Evolutionary conservation across 2,888 invertebrate species (phyloP).

Genomic region (Andrena flavipes): DNA sequence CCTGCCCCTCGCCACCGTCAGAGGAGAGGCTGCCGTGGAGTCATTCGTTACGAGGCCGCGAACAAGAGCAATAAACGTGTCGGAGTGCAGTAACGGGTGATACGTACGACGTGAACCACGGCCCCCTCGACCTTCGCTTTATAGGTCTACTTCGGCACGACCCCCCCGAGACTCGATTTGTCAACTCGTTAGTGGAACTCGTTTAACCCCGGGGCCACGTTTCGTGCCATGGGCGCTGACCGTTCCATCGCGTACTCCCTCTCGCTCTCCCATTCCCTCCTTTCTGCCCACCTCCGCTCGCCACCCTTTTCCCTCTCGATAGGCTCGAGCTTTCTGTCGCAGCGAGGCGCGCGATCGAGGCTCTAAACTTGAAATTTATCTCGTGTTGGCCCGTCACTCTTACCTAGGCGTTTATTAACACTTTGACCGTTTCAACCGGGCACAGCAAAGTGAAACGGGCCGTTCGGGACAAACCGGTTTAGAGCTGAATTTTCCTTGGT

Average conservation of each 20-base stretch:
- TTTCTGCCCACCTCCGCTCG: conserved; percentile 4
- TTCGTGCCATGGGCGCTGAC: conserved; percentile 68
- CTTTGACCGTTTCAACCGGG: neutral
- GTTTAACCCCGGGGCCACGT: conserved; percentile 80
- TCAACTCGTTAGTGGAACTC: conserved; percentile 85
- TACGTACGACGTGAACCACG: conserved; percentile 75
- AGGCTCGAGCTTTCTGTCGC: neutral
- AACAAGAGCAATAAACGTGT: conserved; percentile 83
- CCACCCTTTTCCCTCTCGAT: neutral
- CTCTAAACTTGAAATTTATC: neutral
- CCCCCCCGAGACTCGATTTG: conserved; percentile 84
- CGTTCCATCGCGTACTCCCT: conserved; percentile 25
- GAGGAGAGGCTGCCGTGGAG: conserved; percentile 69
- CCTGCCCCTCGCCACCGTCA: conserved; percentile 49
- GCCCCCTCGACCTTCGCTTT: conserved; percentile 81
- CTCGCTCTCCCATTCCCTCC: neutral
- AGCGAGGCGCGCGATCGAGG: neutral
- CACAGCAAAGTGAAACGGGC: too few species aligned
- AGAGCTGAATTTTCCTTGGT: too few species aligned
- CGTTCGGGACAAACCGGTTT: too few species aligned
- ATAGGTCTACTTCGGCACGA: conserved; percentile 83
- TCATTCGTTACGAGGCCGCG: conserved; percentile 83
- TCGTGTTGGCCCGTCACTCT: neutral
- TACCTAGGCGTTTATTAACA: neutral
- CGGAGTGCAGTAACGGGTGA: conserved; percentile 80